phyloP scores from a whole-genome alignment of 2,113 vertebrate species.

The Poicephalus meyeri region DNA sequence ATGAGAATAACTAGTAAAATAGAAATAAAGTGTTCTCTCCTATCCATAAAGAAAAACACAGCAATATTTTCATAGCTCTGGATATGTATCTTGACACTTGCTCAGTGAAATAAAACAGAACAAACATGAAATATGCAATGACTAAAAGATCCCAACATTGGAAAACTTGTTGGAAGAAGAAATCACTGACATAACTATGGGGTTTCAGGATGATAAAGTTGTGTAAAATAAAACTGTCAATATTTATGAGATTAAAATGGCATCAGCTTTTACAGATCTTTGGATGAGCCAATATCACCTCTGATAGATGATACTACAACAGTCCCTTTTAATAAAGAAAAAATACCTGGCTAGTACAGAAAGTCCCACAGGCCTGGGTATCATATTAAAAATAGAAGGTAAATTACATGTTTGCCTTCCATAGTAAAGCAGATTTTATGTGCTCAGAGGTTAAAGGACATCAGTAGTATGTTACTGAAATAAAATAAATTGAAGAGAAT shows the following conservation, averaged over 20 bases:
- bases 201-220: neutral
- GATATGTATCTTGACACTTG: neutral
- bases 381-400: neutral
- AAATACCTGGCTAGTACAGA: neutral
- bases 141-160: neutral
- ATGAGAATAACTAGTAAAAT: neutral
- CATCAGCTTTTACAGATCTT: neutral
- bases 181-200: neutral
- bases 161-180: neutral
- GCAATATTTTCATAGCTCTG: neutral
- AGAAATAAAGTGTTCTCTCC: neutral
- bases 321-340: neutral
- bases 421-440: neutral
- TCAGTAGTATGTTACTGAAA: neutral
- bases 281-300: neutral
- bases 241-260: neutral
- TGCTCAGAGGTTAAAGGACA: neutral
- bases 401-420: neutral
- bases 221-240: neutral
- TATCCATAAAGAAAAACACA: neutral
- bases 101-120: neutral
- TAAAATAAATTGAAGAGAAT: neutral
- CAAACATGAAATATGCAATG: neutral
- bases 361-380: neutral
- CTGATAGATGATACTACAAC: neutral